A percentile compares a stretch with the other conserved stretches of the same genome.
Evolutionary conservation across 2,113 vertebrate species (phyloP).

Genomic region (Cyanistes caeruleus): DNA sequence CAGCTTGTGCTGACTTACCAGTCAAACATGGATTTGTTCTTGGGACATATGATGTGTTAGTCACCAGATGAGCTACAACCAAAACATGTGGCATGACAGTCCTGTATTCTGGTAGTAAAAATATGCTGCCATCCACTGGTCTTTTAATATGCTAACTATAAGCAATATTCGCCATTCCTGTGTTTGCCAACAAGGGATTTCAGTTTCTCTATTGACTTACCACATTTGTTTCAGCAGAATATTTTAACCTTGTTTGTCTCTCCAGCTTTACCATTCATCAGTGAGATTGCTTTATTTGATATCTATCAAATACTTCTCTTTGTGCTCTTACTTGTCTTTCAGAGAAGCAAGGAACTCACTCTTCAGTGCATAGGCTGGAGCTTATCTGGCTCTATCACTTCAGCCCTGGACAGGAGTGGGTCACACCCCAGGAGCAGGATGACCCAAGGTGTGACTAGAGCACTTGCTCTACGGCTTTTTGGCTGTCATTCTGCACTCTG

Average conservation of each 20-base stretch:
- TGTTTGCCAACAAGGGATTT: not conserved
- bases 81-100: not conserved
- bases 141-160: not conserved
- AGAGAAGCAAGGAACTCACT: not conserved
- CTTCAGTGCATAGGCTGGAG: too few relatives aligned
- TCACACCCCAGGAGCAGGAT: too few relatives aligned
- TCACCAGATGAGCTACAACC: not conserved
- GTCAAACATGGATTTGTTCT: not conserved
- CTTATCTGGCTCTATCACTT: too few relatives aligned
- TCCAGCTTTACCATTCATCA: not conserved
- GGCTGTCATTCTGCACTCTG: too few relatives aligned
- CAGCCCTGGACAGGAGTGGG: too few relatives aligned
- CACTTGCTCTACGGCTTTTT: too few relatives aligned
- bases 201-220: not conserved
- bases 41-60: not conserved
- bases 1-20: not conserved
- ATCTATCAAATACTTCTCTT: not conserved
- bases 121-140: constrained; percentile 56
- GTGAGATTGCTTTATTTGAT: not conserved
- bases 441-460: too few relatives aligned
- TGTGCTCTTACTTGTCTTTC: not conserved
- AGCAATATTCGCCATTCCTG: not conserved
- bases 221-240: not conserved
- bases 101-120: not conserved
- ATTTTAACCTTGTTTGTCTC: not conserved